Conservation (phyloP, 2,888 invertebrate species). For the Monochamus alternatus region DNA sequence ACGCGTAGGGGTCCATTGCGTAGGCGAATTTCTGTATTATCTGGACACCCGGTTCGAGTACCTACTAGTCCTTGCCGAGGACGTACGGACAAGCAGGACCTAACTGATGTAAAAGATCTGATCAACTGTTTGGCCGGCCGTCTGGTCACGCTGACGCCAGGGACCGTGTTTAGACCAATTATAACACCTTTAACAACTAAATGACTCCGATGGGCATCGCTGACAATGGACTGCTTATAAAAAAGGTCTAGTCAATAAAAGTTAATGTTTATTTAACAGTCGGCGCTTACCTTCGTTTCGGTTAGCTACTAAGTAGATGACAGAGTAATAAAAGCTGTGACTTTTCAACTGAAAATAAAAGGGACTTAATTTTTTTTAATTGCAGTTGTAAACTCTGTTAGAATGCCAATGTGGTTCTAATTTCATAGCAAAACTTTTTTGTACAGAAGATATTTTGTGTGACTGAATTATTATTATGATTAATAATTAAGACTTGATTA, state of each 20-base stretch:
- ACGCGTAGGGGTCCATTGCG: constrained; percentile 36
- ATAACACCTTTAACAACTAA: constrained; percentile 71
- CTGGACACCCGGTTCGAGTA: constrained; percentile 40
- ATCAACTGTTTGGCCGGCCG: constrained; percentile 58
- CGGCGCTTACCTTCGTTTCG: constrained; percentile 48
- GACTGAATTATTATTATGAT: too few relatives aligned
- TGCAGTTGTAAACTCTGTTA: too few relatives aligned
- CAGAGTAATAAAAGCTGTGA: background rate
- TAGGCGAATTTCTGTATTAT: constrained; percentile 56
- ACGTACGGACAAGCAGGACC: constrained; percentile 53
- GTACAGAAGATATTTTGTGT: too few relatives aligned
- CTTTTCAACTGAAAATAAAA: too few relatives aligned
- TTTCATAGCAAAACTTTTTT: too few relatives aligned
- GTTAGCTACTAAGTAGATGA: constrained; percentile 39
- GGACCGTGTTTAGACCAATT: constrained; percentile 70
- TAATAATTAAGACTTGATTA: too few relatives aligned
- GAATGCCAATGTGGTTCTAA: too few relatives aligned
- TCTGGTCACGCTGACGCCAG: constrained; percentile 71
- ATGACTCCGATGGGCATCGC: constrained; percentile 69
- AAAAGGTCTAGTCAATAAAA: constrained; percentile 57
- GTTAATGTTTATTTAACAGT: constrained; percentile 58
- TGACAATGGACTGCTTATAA: constrained; percentile 59
- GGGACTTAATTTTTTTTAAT: too few relatives aligned
- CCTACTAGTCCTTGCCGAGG: constrained; percentile 57
- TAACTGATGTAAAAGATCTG: constrained; percentile 57